Conservation (phyloP, 2,113 vertebrate species). For the Larimichthys polyactis region DNA sequence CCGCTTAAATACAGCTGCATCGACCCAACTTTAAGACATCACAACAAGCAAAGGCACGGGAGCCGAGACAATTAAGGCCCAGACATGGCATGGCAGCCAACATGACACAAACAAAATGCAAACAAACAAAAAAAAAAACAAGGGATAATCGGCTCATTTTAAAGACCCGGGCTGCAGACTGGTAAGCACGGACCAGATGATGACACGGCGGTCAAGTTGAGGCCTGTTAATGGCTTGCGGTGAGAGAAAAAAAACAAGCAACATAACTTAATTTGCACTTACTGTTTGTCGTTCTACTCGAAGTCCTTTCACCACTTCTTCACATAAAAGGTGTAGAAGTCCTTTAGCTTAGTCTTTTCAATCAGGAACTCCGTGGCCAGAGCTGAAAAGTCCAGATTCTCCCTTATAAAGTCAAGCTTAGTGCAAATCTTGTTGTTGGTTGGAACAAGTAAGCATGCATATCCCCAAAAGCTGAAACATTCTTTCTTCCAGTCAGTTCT, state of each 20-base stretch:
- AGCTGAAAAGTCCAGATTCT: neutral
- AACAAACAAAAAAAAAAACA: neutral
- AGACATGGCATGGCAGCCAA: slow-evolving; percentile 1
- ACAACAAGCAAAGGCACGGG: slow-evolving; percentile 20
- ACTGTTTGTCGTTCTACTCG: neutral
- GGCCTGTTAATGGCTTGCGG: neutral
- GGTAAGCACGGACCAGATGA: neutral
- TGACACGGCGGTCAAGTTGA: neutral
- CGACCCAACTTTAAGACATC: neutral
- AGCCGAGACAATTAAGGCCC: neutral
- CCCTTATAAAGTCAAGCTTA: neutral
- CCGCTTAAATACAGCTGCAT: slow-evolving; percentile 9
- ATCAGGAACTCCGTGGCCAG: neutral
- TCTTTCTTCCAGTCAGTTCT: neutral
- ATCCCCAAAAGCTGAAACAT: neutral
- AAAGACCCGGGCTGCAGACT: neutral
- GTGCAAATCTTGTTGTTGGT: neutral
- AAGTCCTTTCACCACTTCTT: neutral
- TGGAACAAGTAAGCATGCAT: neutral
- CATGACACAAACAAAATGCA: slow-evolving; percentile 6
- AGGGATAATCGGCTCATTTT: no score
- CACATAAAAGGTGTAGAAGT: neutral
- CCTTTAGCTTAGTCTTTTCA: neutral
- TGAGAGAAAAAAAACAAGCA: neutral
- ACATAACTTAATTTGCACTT: neutral